phyloP scores from a whole-genome alignment of 2,113 vertebrate genomes.

The human region GRCh38 chr13:33127001-33127500 shows the following conservation, averaged over 20 bases:
- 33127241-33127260: neutral
- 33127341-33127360: neutral
- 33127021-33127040: conserved; percentile 62
- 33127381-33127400: conserved; percentile 97
- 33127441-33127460: conserved; percentile 95
- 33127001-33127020: neutral
- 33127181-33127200: neutral
- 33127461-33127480: conserved; percentile 94
- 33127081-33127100: conserved; percentile 72
- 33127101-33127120: conserved; percentile 63
- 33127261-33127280: neutral
- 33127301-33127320: rapidly evolving
- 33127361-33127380: conserved; percentile 94
- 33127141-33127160: conserved; percentile 24
- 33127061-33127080: conserved; percentile 55
- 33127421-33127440: conserved; percentile 97
- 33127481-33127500: conserved; percentile 92
- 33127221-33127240: neutral
- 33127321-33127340: neutral
- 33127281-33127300: neutral
- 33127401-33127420: conserved; percentile 98
- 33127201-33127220: neutral
- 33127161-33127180: conserved; percentile 24
- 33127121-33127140: conserved; percentile 67
- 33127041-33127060: conserved; percentile 64